Evolutionary conservation across 2,113 vertebrate species (phyloP).

Genomic region (Plestiodon gilberti): DNA sequence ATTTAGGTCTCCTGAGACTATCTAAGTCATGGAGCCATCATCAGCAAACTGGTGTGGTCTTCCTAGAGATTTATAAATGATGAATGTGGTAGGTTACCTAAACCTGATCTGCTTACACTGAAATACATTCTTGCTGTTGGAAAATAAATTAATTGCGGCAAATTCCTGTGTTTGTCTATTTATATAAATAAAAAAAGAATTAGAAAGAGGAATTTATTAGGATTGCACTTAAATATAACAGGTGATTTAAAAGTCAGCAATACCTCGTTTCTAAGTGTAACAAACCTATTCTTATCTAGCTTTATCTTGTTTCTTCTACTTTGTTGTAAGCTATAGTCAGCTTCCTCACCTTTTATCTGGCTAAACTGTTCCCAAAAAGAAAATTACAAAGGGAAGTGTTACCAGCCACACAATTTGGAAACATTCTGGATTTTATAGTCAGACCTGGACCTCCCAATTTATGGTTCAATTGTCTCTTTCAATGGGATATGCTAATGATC

Average conservation of each 20-base stretch:
- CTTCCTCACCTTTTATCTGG: neutral
- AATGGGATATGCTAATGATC: neutral
- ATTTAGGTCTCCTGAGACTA: conserved; percentile 51
- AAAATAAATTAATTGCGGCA: neutral
- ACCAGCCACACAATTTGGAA: conserved; percentile 2
- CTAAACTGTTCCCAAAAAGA: conserved; percentile 9
- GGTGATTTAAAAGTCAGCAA: conserved; percentile 14
- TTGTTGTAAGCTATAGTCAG: conserved; percentile 1
- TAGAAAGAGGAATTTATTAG: conserved; percentile 32
- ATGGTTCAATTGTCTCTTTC: conserved; percentile 17
- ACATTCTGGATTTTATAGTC: neutral
- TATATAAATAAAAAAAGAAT: conserved; percentile 1
- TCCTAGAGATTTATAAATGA: conserved; percentile 37
- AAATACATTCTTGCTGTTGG: conserved; percentile 27
- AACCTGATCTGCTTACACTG: conserved; percentile 27
- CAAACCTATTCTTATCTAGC: conserved; percentile 12
- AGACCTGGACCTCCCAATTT: conserved; percentile 10
- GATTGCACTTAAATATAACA: conserved; percentile 41
- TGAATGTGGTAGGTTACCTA: conserved; percentile 39
- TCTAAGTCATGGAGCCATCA: conserved; percentile 47
- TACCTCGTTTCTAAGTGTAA: neutral
- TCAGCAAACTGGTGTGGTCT: conserved; percentile 26
- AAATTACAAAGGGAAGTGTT: neutral
- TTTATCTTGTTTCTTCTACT: conserved; percentile 29
- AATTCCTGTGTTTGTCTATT: conserved; percentile 33